Evolutionary conservation across 2,888 invertebrate species (phyloP), one percentile per base, ranked within the genome.

Genomic region (Zelleria hepariella): DNA sequence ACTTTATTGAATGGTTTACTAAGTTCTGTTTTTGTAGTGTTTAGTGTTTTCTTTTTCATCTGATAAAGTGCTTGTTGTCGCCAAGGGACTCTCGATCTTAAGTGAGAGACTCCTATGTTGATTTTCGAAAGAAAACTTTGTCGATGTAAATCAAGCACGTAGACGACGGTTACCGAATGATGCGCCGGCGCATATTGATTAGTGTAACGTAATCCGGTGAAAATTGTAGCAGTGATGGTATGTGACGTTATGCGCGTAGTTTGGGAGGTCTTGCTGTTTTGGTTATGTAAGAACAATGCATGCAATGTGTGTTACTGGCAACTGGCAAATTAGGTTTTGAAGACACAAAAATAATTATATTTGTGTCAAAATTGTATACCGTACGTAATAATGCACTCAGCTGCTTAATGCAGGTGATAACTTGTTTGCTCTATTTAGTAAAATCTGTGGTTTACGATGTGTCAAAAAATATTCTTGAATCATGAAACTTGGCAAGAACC

Each of bases 201-300:
- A 65, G 68, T 68, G 71, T 70, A 76, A 82, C 83, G 86, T 87
- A 87, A 87, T 82, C 78, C 73, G 75, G 86, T 78, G 87, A 86
- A 87, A 86, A 86, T 80, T 82, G 79, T 82, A 81, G 71, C 75
- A 55, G 20, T 8, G 53, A 53, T 42, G 32, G 32, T 42, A 42
- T 42, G 32, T 15, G 10, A 15, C 15, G 32, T 42, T 42, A 32
- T 32, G 2, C n/a, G n/a, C n/a, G n/a, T n/a, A n/a, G n/a, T 32
- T 32, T 32, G 32, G 32, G 32, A 42, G 15, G 32, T 10, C 32
- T 32, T 32, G 15, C 10, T 10, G 2, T 15, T 42, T 15, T 42
- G 15, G 15, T 42, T 42, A 42, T 15, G 4, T 42, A 42, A 42
- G 2, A 42, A n/a, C n/a, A n/a, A n/a, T n/a, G n/a, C n/a, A n/a